phyloP scores from a whole-genome alignment of 92 coral and sea anemone genomes.

The Virgularia gustaviana region DNA sequence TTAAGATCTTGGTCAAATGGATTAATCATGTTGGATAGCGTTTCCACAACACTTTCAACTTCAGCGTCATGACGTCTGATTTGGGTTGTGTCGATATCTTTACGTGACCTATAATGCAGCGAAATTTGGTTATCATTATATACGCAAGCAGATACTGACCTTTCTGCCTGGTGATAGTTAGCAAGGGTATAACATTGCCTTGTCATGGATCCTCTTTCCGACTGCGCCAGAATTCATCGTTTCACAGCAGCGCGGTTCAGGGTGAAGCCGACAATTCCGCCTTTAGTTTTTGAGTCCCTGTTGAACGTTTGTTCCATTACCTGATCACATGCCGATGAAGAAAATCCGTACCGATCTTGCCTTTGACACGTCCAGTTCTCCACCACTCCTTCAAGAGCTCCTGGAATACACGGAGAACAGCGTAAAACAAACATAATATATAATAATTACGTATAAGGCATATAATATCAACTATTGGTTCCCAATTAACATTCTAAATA shows the following conservation, averaged over 20 bases:
- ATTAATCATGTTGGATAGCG: no score
- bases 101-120: constrained; percentile 30
- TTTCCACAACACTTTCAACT: constrained; percentile 35
- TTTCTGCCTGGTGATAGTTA: constrained; percentile 15
- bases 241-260: constrained; percentile 30
- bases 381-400: constrained; percentile 23
- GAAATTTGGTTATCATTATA: constrained; percentile 1
- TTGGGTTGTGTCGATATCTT: constrained; percentile 30
- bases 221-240: constrained; percentile 32
- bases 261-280: constrained; percentile 31
- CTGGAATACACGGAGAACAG: no score
- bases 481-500: neutral
- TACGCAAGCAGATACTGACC: constrained; percentile 9
- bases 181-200: constrained; percentile 32
- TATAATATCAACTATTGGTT: neutral
- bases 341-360: constrained; percentile 33
- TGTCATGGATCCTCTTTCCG: constrained; percentile 31
- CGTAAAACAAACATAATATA: neutral
- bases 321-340: constrained; percentile 29
- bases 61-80: constrained; percentile 25
- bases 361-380: constrained; percentile 39
- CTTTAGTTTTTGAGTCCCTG: constrained; percentile 31
- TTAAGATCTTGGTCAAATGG: neutral
- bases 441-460: no score
- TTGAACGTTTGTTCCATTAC: no score